Evolutionary conservation across 2,797 vertebrate species (phyloP), one percentile per base, ranked within the genome.

Genomic region (Pseudomugil tenellus): DNA sequence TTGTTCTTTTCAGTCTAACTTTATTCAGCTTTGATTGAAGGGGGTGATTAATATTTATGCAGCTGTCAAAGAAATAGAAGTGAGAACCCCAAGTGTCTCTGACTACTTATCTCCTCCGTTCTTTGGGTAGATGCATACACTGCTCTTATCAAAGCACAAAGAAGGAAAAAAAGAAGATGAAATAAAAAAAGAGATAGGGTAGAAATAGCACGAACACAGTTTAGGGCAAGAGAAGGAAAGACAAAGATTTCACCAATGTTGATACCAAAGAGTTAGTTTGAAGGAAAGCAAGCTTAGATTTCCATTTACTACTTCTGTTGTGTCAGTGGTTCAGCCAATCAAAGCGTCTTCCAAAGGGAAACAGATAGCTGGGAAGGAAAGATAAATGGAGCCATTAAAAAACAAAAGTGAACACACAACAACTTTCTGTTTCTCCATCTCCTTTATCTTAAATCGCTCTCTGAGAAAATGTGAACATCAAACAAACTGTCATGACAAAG

Each of bases 1-100:
- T 61, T 63, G 64, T 65, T 73, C 69, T 74, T 65, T 72, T 58
- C 58, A 23, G 34, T 55, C 13, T 67, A 68, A n/a, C 48, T 68
- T 61, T 69, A 69, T 56, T 26, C 63, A 59, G 60, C 67, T 84
- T 52, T 76, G 60, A 80, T 67, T 76, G 75, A 85, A 70, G n/a
- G 14, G 49, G 58, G 13, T 17, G 59, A 76, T 82, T 76, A 48
- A 57, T 63, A 61, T 63, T 41, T n/a, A 55, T 19, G 25, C 32
- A 29, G 46, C 41, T 16, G 58, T 69, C 57, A 58, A 49, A 1
- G 32, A 64, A 65, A 62, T 39, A 48, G 43, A 31, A 67, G 34
- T 59, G 64, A 58, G 58, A 77, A 61, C 29, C 53, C n/a, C 12
- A 6, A 4, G 4, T 29, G 61, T 62, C 32, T 58, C 28, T 39